phyloP scores from a whole-genome alignment of 1,140 invertebrate genomes.

The Tetramorium simillimum region DNA sequence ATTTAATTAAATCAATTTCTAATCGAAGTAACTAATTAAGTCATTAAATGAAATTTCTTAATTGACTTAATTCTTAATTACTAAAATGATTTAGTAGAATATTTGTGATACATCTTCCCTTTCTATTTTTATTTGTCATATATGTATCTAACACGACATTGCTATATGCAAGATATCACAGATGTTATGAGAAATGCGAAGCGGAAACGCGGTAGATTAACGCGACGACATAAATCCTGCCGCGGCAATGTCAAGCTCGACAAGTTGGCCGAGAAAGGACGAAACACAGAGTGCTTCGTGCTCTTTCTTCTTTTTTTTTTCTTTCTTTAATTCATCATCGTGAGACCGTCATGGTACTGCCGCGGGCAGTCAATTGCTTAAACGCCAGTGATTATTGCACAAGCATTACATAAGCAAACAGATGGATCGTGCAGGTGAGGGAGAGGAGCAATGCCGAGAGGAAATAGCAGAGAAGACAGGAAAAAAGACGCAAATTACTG shows the following conservation, averaged over 20 bases:
- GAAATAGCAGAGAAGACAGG: not conserved
- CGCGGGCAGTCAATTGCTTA: conserved; percentile 65
- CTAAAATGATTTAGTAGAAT: not conserved
- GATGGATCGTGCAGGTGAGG: conserved; percentile 41
- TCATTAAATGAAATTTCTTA: not conserved
- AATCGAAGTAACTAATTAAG: not conserved
- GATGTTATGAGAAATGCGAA: conserved; percentile 25
- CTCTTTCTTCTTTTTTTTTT: conserved; percentile 18
- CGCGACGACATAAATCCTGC: conserved; percentile 6
- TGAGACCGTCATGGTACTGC: conserved; percentile 45
- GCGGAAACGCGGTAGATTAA: conserved; percentile 13
- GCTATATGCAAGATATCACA: not conserved
- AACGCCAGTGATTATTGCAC: conserved; percentile 65
- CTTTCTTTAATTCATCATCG: not conserved
- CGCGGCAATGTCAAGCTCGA: conserved; percentile 45
- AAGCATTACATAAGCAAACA: conserved; percentile 71
- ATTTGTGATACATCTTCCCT: not conserved
- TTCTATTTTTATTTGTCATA: not conserved
- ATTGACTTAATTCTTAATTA: conserved; percentile 19
- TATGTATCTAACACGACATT: not conserved
- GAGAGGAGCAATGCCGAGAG: not conserved
- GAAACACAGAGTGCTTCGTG: not conserved
- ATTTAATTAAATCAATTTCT: conserved; percentile 4
- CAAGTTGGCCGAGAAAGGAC: not conserved
- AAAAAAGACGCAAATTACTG: conserved; percentile 74